Evolutionary conservation across 2,113 vertebrate species (phyloP), one percentile per base, ranked within the genome.

Genomic region (Lichenostomus cassidix): DNA sequence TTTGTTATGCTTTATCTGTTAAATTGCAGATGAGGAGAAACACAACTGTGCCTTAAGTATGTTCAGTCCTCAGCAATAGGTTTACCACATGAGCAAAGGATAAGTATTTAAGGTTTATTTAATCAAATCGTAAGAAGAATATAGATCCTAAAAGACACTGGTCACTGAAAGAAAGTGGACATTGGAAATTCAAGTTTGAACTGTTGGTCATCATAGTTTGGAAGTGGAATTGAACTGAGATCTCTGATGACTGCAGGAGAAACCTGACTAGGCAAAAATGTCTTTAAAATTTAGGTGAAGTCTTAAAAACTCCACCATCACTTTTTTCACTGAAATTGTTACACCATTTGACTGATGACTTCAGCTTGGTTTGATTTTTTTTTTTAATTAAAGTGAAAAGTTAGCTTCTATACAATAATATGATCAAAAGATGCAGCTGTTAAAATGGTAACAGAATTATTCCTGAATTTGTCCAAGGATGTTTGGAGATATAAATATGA

Each of bases 151-250:
- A 65, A 37, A 70, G 50, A 78, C 21, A 47, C 4, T 59, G 81
- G 22, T 41, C 11, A 39, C 41, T 33, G 25, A 56, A 80, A 80
- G 37, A 76, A 76, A 44, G 24, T 21, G 2, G 10, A 6, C 20
- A 35, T 31, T 37, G 8, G 10, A 60, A 81, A 52, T 56, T 65
- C 21, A 77, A 37, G 22, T 68, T 80, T 9, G 27, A 29, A 27
- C 5, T 0, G 0, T 7, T 56, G 7, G 2, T 25, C 21, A 50
- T 42, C 3, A 12, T 13, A 55, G 5, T 69, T 73, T 60, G 15
- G 5, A 64, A 84, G 5, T 11, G 9, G 15, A 83, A 68, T 25
- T 50, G 23, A 81, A 42, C 1, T 5, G 18, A 89, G 11, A 52
- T 35, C 20, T 80, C 41, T 69, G 29, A 39, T 50, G 42, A 28